Base-by-base conservation (phyloP, 2,888 invertebrate species). In the Glomeris marginata region DNA sequence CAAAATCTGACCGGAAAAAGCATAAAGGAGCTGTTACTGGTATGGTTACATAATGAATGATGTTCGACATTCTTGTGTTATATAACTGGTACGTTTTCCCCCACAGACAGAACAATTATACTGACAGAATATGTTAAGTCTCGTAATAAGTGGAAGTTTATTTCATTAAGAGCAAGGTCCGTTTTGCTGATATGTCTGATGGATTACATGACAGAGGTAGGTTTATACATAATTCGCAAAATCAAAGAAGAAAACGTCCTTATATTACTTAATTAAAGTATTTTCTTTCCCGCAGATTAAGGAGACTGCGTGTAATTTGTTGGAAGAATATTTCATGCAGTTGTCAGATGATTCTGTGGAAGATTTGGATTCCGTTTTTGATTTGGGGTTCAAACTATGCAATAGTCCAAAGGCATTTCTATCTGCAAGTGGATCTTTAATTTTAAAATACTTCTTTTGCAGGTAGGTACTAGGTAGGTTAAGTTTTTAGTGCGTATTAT, bases 21-120 rank as follows among this genome's bases (percentile, higher is more conserved):
- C 49, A 48, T 22, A 57, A 57, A 46, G 57, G 55, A 49, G 22
- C 22, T 15, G 45, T 52, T 16, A 47, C 52, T 33, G 49, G 52
- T 52, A 45, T 15, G 28, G 10, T 35, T 35, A 35, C 11, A 15
- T 45, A n/a, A 46, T 44, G 16, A 35, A 15, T 45, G 35, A 46
- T 44, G 16, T 2, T 44, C 5, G 8, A 10, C 22, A n/a, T 10
- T 15, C 33, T 10, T 38, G 35, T n/a, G n/a, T 33, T 2, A 41
- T 20, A 4, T 41, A 41, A 18, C 15, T 41, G 2, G 21, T 41
- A 18, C 5, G 2, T 20, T 41, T 10, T 16, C 15, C 13, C 20
- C 13, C 3, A 20, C 21, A 41, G 41, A 16, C 3, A 20, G 13
- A 18, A 41, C 41, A 20, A 18, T 21, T 20, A n/a, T 20, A 5